Evolutionary conservation across 2,113 vertebrate species (phyloP), one percentile per base, ranked within the genome.

Genomic region (Syrmaticus mikado): DNA sequence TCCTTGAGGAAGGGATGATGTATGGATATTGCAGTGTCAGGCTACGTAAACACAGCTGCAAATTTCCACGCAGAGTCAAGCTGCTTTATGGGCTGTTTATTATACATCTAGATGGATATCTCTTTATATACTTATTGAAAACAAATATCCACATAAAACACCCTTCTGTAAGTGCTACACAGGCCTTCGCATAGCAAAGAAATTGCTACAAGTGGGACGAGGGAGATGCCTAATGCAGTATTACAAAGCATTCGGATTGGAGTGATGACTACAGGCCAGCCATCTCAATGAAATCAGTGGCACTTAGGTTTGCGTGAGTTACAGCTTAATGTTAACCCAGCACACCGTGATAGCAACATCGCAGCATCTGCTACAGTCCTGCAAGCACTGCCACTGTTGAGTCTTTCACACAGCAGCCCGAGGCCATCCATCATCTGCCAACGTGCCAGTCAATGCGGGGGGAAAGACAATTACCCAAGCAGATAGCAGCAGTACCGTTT

Each of bases 21-120:
- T 70, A 91, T 71, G 18, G 62, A 91, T 91, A 92, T 87, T 93
- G 83, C 81, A 50, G 50, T 60, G 82, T 85, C 48, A 89, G 58
- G 64, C 85, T 70, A 74, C 1, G 32, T 89, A 95, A 96, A 97
- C 97, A 96, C 79, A 95, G 89, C 77, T 85, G 73, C 65, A 94
- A 95, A 89, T 94, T 86, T 95, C 94, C 74, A 66, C 53, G 55
- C 70, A 80, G 83, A 95, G 88, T 76, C 86, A 95, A 94, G 85
- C 85, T 91, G 73, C 73, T 95, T 94, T 93, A 95, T 76, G 82
- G 83, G 43, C 75, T 94, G 82, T 97, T 97, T 90, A 95, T 97
- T 91, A 94, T 65, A 88, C 43, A 90, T 81, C 73, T 94, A 95
- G 91, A 94, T 90, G 45, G 87, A 85, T 91, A 93, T 94, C 89